phyloP scores from a whole-genome alignment of 2,797 vertebrate species.

The Pogonophryne albipinna region DNA sequence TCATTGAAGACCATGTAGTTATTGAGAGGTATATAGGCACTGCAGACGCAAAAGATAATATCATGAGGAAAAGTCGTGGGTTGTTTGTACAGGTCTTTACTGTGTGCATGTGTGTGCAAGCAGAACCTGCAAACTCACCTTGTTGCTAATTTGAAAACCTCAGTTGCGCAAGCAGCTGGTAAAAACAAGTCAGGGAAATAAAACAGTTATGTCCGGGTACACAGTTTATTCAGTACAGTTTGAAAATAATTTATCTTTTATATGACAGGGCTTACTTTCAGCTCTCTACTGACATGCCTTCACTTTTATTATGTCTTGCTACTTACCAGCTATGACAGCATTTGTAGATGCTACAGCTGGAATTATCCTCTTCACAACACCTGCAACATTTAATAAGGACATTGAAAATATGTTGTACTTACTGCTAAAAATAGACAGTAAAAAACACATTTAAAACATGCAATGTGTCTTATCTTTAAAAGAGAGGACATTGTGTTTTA shows the following conservation, averaged over 20 bases:
- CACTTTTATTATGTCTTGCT: background rate
- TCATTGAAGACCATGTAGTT: conserved; percentile 96
- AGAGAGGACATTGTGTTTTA: background rate
- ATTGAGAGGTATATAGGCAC: conserved; percentile 91
- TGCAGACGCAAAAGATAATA: conserved; percentile 55
- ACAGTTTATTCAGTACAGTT: background rate
- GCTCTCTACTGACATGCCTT: background rate
- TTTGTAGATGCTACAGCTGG: conserved; percentile 96
- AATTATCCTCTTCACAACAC: conserved; percentile 94
- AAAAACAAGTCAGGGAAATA: conserved; percentile 26
- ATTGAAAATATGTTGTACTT: conserved; percentile 4
- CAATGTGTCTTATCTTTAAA: background rate
- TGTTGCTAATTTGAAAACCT: conserved; percentile 96
- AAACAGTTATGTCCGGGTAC: conserved; percentile 9
- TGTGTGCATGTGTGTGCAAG: conserved; percentile 17
- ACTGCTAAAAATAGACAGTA: background rate
- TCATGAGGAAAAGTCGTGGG: background rate
- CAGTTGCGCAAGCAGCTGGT: conserved; percentile 91
- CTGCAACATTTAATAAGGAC: conserved; percentile 73
- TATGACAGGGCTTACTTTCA: conserved; percentile 5
- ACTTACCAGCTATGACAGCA: conserved; percentile 94
- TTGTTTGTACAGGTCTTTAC: background rate
- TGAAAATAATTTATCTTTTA: conserved; percentile 45
- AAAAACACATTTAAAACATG: background rate
- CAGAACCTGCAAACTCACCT: conserved; percentile 83